These are phyloP conservation scores for Epinephelus awoara DNA, from an alignment of 2,797 vertebrate genomes.

Conservation along the genomic window DNA sequence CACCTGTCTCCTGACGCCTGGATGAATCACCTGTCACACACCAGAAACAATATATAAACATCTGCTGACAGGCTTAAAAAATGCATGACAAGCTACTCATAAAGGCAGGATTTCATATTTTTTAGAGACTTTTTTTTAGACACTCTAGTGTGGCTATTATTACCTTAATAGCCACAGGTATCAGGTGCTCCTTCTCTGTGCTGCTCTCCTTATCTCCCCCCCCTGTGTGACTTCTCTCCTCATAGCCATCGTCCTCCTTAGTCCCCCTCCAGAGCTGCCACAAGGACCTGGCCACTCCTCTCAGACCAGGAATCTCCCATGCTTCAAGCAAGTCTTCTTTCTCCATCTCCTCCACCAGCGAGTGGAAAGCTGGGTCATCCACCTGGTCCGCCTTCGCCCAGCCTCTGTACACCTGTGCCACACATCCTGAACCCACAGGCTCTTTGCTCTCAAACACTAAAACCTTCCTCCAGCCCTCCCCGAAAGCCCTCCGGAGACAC, in stretches of 20 bases:
- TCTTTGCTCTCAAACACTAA: constrained; percentile 89
- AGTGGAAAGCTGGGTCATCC: constrained; percentile 75
- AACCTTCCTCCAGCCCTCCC: constrained; percentile 87
- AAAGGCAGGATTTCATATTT: not conserved
- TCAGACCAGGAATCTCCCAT: constrained; percentile 87
- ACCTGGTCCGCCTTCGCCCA: constrained; percentile 84
- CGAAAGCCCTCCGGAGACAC: constrained; percentile 89
- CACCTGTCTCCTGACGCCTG: constrained; percentile 91
- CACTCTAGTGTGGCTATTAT: not conserved
- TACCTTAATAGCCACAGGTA: constrained; percentile 95
- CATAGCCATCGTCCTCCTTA: constrained; percentile 44
- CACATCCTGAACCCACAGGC: constrained; percentile 94
- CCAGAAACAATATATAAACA: not conserved
- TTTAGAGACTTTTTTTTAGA: not conserved
- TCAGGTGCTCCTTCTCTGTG: constrained; percentile 72
- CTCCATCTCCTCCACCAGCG: constrained; percentile 71
- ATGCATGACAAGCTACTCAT: not conserved
- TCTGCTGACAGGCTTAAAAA: not conserved
- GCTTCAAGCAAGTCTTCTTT: constrained; percentile 83
- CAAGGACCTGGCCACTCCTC: constrained; percentile 72
- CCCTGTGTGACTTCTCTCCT: constrained; percentile 41
- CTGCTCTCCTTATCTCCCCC: constrained; percentile 17
- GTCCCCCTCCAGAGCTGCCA: constrained; percentile 64
- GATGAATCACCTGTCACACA: constrained; percentile 91
- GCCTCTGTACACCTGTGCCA: constrained; percentile 95